phyloP scores from a whole-genome alignment of 2,797 vertebrate genomes.

The Nothura maculosa region DNA sequence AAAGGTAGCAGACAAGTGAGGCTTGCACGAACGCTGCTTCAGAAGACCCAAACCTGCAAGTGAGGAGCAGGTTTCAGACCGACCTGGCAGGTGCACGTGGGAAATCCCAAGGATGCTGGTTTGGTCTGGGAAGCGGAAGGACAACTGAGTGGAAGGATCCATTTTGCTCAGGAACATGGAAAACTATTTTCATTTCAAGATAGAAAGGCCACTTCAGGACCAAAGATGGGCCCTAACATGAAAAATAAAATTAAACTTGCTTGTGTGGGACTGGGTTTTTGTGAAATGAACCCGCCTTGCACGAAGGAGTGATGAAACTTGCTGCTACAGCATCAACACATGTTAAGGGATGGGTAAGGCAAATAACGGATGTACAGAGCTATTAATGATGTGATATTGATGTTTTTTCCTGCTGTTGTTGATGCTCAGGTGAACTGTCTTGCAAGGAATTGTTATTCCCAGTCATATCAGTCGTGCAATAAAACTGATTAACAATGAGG shows the following conservation, averaged over 20 bases:
- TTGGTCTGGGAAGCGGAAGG: neutral
- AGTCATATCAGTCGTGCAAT: neutral
- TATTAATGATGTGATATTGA: neutral
- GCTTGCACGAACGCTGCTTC: neutral
- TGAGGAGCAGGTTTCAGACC: neutral
- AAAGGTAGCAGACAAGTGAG: neutral
- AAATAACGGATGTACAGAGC: neutral
- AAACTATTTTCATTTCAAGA: neutral
- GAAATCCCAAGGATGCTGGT: neutral
- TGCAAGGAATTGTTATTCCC: neutral
- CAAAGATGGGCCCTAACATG: neutral
- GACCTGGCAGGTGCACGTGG: fast-evolving
- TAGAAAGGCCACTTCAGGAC: neutral
- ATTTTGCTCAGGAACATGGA: neutral
- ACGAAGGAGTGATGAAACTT: neutral
- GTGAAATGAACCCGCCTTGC: neutral
- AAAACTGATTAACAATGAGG: neutral
- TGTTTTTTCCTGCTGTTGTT: neutral
- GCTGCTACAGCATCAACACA: neutral
- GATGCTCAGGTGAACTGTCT: neutral
- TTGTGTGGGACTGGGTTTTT: neutral
- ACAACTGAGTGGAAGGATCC: neutral
- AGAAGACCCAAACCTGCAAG: neutral
- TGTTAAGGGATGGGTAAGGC: neutral
- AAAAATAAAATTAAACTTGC: neutral